Evolutionary conservation across 2,797 vertebrate genomes (phyloP), one percentile per base, ranked within the genome.

Genomic region (Sardinella longiceps): DNA sequence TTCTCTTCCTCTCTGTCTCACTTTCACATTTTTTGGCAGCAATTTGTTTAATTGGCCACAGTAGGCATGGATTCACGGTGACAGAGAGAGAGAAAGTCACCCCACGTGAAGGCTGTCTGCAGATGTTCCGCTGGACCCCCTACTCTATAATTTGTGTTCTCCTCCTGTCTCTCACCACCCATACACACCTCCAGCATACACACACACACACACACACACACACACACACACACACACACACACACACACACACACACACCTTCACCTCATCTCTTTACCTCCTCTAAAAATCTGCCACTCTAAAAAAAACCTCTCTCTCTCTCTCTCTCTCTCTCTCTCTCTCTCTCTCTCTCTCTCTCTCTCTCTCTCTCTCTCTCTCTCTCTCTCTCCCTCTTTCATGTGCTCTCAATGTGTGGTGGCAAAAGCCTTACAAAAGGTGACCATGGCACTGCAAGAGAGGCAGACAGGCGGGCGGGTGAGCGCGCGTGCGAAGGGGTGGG

Each of bases 31-130:
- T 74, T 74, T 90, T 63, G 25, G 94, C 94, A 93, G 94, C 97
- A 96, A 96, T 97, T 96, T 95, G 96, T 95, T 97, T 97, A 97
- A 97, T 97, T 97, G 96, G 96, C 95, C 97, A 96, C 96, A 95
- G 95, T 96, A 95, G 96, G 96, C 93, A 96, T 86, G 91, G 89
- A 89, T 87, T 90, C 12, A 82, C 92, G 88, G 91, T 90, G 80
- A 85, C 90, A 84, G 89, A 90, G 87, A 87, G 87, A 87, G 89
- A 88, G 86, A 88, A 87, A 90, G 84, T 50, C 85, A 88, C 87
- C 86, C 80, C 77, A 14, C 28, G 85, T 88, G 85, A 90, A 89
- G 86, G 89, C 90, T 85, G 80, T 70, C 91, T 87, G 93, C 66
- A 94, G 92, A 95, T 93, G 92, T 93, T 94, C 85, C 33, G 84